Conservation (phyloP, 2,113 vertebrate genomes). For the Potamarius usumacintae region DNA sequence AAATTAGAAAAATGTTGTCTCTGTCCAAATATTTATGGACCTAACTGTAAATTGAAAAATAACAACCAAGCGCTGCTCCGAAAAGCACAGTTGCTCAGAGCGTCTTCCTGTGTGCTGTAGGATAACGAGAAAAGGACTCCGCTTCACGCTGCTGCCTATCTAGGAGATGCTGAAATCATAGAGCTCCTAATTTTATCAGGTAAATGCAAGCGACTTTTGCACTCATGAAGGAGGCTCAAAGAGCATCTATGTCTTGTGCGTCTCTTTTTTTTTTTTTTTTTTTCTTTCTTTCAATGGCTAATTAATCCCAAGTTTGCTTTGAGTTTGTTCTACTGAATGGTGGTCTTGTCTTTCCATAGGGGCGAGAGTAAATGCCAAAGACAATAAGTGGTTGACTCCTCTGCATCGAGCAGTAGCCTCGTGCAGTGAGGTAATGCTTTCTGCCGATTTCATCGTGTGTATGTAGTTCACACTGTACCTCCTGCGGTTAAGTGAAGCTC, state of each 20-base stretch:
- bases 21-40: too few species aligned
- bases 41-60: not conserved
- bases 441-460: not conserved
- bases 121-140: conserved; percentile 98
- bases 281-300: not conserved
- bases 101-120: conserved; percentile 68
- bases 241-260: too few species aligned
- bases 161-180: conserved; percentile 98
- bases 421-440: conserved; percentile 90
- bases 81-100: too few species aligned
- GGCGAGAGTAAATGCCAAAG: conserved; percentile 99
- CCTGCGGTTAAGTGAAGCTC: not conserved
- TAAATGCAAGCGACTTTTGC: conserved; percentile 54
- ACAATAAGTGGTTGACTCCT: conserved; percentile 99
- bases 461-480: not conserved
- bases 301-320: not conserved
- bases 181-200: conserved; percentile 99
- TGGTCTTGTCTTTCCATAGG: conserved; percentile 69
- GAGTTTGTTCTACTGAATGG: conserved; percentile 25
- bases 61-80: not conserved
- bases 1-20: too few species aligned
- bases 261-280: not conserved
- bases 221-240: not conserved
- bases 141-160: conserved; percentile 95
- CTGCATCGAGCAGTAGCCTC: conserved; percentile 98